A percentile compares a stretch with the other conserved stretches of the same genome.
These are phyloP conservation scores for Phymastichus coffea DNA, from an alignment of 1,140 invertebrate genomes.

Conservation along the genomic window DNA sequence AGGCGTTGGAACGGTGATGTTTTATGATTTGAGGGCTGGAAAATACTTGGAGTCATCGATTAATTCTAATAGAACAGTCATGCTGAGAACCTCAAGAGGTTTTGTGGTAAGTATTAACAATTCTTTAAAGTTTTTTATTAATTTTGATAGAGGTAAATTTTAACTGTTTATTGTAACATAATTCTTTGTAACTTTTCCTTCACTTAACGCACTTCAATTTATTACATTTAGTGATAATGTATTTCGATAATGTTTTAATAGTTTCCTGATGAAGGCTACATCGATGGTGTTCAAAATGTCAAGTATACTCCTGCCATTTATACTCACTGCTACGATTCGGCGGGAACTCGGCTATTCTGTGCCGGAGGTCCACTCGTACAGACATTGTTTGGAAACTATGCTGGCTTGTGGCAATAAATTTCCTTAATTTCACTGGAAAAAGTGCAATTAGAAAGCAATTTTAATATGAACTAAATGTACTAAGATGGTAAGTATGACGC, in stretches of 20 bases:
- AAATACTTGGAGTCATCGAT: conserved; percentile 91
- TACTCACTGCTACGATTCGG: conserved; percentile 92
- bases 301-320: conserved; percentile 93
- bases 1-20: conserved; percentile 86
- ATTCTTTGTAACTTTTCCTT: too few species aligned
- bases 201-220: too few species aligned
- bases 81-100: conserved; percentile 85
- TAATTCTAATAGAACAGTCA: conserved; percentile 83
- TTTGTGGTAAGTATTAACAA: too few species aligned
- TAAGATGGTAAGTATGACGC: too few species aligned
- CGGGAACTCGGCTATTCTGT: conserved; percentile 87
- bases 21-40: conserved; percentile 87
- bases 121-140: too few species aligned
- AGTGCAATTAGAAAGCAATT: too few species aligned
- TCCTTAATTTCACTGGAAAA: too few species aligned
- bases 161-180: too few species aligned
- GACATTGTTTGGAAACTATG: conserved; percentile 79
- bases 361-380: conserved; percentile 91
- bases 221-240: conserved; percentile 5
- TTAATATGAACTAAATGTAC: too few species aligned
- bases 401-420: conserved; percentile 70
- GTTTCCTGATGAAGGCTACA: conserved; percentile 80
- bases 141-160: too few species aligned
- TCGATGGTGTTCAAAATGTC: conserved; percentile 78
- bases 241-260: conserved; percentile 44